Percentiles rank a stretch among this genome's conserved stretches.
Conservation (phyloP, 2,113 vertebrate species). For the Rhynchomys soricoides region DNA sequence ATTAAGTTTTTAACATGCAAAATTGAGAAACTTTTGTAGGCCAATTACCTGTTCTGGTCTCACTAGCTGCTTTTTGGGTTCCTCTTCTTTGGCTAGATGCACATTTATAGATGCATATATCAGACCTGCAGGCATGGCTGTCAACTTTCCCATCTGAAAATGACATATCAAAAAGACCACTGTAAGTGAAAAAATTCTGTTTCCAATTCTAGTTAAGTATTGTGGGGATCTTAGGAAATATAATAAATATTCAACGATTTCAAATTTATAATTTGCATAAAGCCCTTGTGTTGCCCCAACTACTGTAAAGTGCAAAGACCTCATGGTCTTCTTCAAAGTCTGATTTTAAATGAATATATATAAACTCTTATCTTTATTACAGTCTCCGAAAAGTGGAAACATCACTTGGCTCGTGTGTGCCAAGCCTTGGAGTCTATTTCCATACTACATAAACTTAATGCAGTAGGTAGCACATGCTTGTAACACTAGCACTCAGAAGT, state of each 20-base stretch:
- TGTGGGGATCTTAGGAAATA: not conserved
- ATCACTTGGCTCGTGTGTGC: not conserved
- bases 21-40: conserved; percentile 41
- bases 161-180: not conserved
- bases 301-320: not conserved
- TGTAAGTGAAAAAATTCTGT: conserved; percentile 15
- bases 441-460: not conserved
- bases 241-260: conserved; percentile 37
- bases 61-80: conserved; percentile 78
- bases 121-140: conserved; percentile 87
- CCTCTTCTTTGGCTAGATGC: conserved; percentile 81
- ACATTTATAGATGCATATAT: conserved; percentile 87
- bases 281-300: not conserved
- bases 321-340: not conserved
- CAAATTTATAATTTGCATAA: conserved; percentile 29
- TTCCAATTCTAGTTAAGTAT: not conserved
- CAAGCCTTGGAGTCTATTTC: not conserved
- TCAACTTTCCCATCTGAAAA: conserved; percentile 88
- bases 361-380: not conserved
- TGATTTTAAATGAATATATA: not conserved
- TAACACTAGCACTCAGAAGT: not conserved
- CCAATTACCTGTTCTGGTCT: conserved; percentile 87
- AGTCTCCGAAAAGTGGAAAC: not conserved
- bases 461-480: not conserved
- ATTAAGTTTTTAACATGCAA: conserved; percentile 15